These are phyloP conservation scores for Meloidogyne floridensis DNA, from an alignment of 1,140 invertebrate species.

Conservation along the genomic window DNA sequence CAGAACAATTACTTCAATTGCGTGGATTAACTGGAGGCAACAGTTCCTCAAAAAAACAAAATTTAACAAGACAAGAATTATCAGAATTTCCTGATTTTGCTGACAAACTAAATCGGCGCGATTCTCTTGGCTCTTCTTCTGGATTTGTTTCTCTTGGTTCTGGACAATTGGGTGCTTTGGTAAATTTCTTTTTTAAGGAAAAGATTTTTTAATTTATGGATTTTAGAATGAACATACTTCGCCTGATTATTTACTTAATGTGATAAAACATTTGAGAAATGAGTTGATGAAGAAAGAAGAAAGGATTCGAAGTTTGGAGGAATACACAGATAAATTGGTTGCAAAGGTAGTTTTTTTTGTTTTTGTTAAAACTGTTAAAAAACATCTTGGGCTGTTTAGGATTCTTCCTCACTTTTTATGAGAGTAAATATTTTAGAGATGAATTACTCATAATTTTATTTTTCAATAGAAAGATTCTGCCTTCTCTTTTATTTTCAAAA, in stretches of 20 bases:
- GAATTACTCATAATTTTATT: too few species aligned
- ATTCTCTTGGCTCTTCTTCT: conserved; percentile 48
- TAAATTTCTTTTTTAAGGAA: background rate
- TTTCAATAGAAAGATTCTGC: too few species aligned
- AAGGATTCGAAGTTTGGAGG: conserved; percentile 47
- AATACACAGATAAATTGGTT: conserved; percentile 41
- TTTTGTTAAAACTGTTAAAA: too few species aligned
- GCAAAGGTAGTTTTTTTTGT: conserved; percentile 15
- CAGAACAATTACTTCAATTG: conserved; percentile 30
- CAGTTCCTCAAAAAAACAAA: conserved; percentile 11
- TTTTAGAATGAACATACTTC: conserved; percentile 47
- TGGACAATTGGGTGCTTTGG: conserved; percentile 33
- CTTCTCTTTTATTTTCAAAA: background rate
- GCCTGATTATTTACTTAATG: conserved; percentile 45
- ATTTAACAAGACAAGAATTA: conserved; percentile 5
- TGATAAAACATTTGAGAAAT: conserved; percentile 46
- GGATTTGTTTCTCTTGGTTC: conserved; percentile 46
- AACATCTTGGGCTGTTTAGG: too few species aligned
- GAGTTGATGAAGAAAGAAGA: conserved; percentile 41
- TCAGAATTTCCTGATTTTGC: conserved; percentile 27
- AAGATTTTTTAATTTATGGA: conserved; percentile 9
- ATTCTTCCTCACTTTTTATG: too few species aligned
- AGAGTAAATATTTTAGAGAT: too few species aligned
- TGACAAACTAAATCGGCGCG: conserved; percentile 29
- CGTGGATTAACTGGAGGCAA: conserved; percentile 10